phyloP scores from a whole-genome alignment of 2,113 vertebrate genomes.

The Dinomys branickii region DNA sequence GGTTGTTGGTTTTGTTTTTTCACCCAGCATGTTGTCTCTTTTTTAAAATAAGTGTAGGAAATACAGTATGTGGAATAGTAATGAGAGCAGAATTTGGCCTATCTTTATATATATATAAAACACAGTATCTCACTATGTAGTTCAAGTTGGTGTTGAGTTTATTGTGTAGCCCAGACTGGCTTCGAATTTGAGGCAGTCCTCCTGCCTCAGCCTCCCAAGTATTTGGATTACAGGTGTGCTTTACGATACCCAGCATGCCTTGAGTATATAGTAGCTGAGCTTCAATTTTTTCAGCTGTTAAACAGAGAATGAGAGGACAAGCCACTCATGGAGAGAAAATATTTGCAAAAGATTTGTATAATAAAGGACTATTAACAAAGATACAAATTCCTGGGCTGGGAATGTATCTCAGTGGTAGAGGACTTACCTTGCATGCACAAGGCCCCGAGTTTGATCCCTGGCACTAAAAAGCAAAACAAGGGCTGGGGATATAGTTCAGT shows the following conservation, averaged over 20 bases:
- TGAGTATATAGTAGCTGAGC: not conserved
- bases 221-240: not conserved
- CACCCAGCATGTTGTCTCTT: not conserved
- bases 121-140: too few relatives aligned
- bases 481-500: not conserved
- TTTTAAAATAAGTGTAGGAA: not conserved
- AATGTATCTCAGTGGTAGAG: not conserved
- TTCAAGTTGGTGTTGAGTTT: not conserved
- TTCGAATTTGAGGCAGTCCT: not conserved
- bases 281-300: not conserved
- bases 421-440: not conserved
- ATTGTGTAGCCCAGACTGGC: not conserved
- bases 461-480: not conserved
- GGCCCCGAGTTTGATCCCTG: not conserved
- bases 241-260: not conserved
- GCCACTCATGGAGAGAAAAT: not conserved
- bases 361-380: not conserved
- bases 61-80: not conserved
- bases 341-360: not conserved
- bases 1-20: not conserved
- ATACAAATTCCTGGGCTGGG: not conserved
- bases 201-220: not conserved
- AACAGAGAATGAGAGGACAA: not conserved
- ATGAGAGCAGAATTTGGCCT: not conserved
- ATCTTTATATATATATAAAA: not conserved